phyloP scores from a whole-genome alignment of 2,113 vertebrate species.

The Corydoras sp. region DNA sequence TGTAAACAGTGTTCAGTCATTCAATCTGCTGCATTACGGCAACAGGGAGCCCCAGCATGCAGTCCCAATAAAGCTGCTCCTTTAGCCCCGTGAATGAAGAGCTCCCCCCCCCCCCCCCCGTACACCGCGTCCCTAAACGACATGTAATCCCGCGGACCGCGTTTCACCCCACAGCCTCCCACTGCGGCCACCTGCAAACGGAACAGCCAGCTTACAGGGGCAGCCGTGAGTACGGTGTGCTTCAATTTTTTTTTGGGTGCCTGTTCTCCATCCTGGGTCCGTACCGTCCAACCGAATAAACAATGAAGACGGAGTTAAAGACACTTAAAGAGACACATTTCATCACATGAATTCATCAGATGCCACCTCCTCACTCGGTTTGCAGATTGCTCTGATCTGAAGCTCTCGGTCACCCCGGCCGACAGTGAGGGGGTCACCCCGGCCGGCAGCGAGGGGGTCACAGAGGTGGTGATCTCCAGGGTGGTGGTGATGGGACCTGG shows the following conservation, averaged over 20 bases:
- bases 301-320: neutral
- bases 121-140: conserved; percentile 54
- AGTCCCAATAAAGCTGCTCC: conserved; percentile 50
- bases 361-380: conserved; percentile 72
- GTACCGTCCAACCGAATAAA: too few species aligned
- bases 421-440: conserved; percentile 33
- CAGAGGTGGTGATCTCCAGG: conserved; percentile 56
- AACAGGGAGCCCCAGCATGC: conserved; percentile 62
- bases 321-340: conserved; percentile 76
- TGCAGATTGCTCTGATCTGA: conserved; percentile 91
- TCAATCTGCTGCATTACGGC: conserved; percentile 64
- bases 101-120: conserved; percentile 34
- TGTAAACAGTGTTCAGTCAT: conserved; percentile 68
- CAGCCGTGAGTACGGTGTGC: too few species aligned
- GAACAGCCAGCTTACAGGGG: too few species aligned
- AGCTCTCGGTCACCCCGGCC: conserved; percentile 79
- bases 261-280: too few species aligned
- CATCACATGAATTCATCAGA: too few species aligned
- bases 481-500: conserved; percentile 71
- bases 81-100: conserved; percentile 53
- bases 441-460: conserved; percentile 36
- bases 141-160: conserved; percentile 59
- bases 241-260: too few species aligned
- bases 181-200: conserved; percentile 49
- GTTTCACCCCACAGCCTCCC: conserved; percentile 65